These are phyloP conservation scores for Temnothorax longispinosus DNA, from an alignment of 1,140 invertebrate species.

Conservation along the genomic window DNA sequence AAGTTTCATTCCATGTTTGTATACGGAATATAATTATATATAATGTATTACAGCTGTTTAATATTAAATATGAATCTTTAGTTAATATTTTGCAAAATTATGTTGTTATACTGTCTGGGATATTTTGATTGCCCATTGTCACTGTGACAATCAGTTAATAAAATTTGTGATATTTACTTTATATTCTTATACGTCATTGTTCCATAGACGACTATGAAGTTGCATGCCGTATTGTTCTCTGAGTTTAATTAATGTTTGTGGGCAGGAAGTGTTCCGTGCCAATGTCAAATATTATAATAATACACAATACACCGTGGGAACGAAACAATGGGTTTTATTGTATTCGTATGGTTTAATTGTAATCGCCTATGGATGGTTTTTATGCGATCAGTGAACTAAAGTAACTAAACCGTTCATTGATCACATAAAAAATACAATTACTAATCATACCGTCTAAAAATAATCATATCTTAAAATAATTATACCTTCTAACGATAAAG, in stretches of 20 bases:
- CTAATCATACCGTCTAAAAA: not conserved
- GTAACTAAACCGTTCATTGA: not conserved
- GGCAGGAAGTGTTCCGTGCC: slow-evolving; percentile 7
- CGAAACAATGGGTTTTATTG: not conserved
- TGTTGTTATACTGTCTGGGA: not conserved
- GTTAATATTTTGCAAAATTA: slow-evolving; percentile 3
- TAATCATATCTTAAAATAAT: not conserved
- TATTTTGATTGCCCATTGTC: slow-evolving; percentile 42
- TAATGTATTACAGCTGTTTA: not conserved
- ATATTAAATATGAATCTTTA: not conserved
- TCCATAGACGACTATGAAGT: not conserved
- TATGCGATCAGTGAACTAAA: not conserved
- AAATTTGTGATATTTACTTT: slow-evolving; percentile 47
- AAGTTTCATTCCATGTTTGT: not conserved
- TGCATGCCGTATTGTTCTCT: slow-evolving; percentile 14
- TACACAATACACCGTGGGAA: not conserved
- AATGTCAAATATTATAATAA: slow-evolving; percentile 42
- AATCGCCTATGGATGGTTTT: not conserved
- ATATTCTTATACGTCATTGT: slow-evolving; percentile 47
- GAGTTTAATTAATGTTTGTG: slow-evolving; percentile 26
- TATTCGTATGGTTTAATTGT: slow-evolving; percentile 18
- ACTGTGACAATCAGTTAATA: slow-evolving; percentile 35
- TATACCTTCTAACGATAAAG: not conserved
- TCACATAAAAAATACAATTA: not conserved
- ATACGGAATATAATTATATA: not conserved